Percentiles rank a stretch among this genome's conserved stretches.
These are phyloP conservation scores for Leiothrix lutea DNA, from an alignment of 2,113 vertebrate species.

Conservation along the genomic window DNA sequence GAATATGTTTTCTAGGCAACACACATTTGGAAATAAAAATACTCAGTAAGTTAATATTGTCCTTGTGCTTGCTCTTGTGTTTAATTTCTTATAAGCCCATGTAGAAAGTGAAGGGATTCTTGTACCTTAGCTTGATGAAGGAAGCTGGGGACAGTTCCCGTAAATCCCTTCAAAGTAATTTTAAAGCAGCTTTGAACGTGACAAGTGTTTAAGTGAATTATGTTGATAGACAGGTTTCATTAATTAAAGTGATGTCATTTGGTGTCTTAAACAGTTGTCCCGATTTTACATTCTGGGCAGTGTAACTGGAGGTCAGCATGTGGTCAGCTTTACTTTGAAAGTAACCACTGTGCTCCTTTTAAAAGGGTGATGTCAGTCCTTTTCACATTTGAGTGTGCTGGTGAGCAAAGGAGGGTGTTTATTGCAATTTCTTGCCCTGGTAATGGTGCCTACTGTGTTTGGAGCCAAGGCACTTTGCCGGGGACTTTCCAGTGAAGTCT, in stretches of 20 bases:
- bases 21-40: neutral
- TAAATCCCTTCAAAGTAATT: slow-evolving; percentile 37
- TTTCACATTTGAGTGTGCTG: neutral
- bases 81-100: neutral
- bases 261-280: slow-evolving; percentile 27
- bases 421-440: neutral
- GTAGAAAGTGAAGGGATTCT: slow-evolving; percentile 14
- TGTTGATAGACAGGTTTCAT: slow-evolving; percentile 39
- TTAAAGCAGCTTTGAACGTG: slow-evolving; percentile 49
- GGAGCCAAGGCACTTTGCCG: neutral
- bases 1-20: neutral
- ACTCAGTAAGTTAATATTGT: neutral
- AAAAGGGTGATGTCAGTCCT: slow-evolving; percentile 1
- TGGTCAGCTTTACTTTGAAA: slow-evolving; percentile 32
- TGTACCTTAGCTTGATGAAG: neutral
- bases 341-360: neutral
- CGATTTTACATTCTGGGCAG: neutral
- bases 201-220: slow-evolving; percentile 53
- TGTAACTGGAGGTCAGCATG: slow-evolving; percentile 27
- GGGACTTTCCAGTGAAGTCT: neutral
- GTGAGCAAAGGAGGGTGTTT: neutral
- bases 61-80: neutral
- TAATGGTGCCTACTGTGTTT: neutral
- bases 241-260: slow-evolving; percentile 54
- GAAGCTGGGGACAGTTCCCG: neutral